A percentile compares a stretch with the other conserved stretches of the same genome.
Evolutionary conservation across 2,797 vertebrate genomes (phyloP).

Genomic region (Tolypeutes matacus): DNA sequence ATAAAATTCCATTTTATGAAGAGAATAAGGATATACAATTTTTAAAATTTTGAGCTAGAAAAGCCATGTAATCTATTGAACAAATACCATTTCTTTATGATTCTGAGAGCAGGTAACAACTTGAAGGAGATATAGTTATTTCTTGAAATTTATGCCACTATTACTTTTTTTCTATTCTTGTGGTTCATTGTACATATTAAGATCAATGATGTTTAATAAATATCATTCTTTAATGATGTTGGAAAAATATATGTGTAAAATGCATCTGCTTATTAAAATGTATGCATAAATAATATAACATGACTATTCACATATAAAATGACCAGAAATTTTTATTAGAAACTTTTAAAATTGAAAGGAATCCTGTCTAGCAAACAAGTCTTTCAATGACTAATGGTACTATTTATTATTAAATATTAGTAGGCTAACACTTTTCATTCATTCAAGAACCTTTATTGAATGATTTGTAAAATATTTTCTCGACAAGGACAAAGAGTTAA

Average conservation of each 20-base stretch:
- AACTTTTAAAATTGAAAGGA: slow-evolving; percentile 24
- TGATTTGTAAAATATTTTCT: slow-evolving; percentile 71
- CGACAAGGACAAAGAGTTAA: slow-evolving; percentile 74
- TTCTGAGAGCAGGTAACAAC: slow-evolving; percentile 6
- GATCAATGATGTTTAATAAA: background rate
- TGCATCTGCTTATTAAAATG: background rate
- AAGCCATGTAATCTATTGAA: background rate
- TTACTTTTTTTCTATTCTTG: background rate
- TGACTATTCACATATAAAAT: background rate
- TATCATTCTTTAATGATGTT: background rate
- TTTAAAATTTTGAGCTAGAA: slow-evolving; percentile 33
- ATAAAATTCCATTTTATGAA: background rate
- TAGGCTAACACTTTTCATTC: slow-evolving; percentile 77
- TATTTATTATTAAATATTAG: slow-evolving; percentile 70
- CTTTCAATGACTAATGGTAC: slow-evolving; percentile 46
- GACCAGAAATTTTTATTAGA: slow-evolving; percentile 28
- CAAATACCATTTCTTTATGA: background rate
- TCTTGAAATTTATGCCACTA: background rate
- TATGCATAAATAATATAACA: background rate
- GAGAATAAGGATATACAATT: slow-evolving; percentile 1
- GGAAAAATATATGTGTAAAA: background rate
- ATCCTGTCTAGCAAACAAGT: background rate
- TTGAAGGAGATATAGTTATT: background rate
- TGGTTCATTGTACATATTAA: background rate
- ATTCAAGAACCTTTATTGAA: slow-evolving; percentile 69